Percentiles rank a stretch among this genome's conserved stretches.
Conservation (phyloP, 2,113 vertebrate species). For the Muntiacus reevesi region DNA sequence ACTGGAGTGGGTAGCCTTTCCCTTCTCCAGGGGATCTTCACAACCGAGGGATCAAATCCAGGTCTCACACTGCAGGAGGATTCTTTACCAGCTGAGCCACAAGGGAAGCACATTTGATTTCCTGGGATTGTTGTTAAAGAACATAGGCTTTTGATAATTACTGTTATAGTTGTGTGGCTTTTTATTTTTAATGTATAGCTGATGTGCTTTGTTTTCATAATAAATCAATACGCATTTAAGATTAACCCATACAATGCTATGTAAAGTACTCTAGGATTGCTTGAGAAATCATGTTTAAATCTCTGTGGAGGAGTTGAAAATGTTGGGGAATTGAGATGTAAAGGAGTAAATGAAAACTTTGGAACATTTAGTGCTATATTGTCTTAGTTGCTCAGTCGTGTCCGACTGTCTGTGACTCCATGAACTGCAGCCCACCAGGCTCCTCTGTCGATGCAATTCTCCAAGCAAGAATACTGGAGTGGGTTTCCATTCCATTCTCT, state of each 20-base stretch:
- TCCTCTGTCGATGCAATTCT: neutral
- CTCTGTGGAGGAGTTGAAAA: neutral
- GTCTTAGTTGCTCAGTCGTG: neutral
- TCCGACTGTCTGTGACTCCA: neutral
- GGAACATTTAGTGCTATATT: neutral
- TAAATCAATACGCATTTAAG: neutral
- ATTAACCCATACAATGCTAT: neutral
- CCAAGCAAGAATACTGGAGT: neutral
- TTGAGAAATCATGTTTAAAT: neutral
- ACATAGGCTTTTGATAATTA: neutral
- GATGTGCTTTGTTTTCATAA: neutral
- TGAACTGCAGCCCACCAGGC: neutral
- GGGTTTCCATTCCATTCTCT: neutral
- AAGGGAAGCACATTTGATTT: neutral
- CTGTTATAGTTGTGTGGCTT: neutral
- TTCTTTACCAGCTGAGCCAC: neutral
- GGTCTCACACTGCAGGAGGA: accelerated
- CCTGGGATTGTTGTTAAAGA: neutral
- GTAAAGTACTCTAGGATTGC: neutral
- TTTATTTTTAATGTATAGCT: neutral
- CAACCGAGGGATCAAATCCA: neutral
- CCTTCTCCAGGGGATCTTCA: neutral
- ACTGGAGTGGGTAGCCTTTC: neutral
- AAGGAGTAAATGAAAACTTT: neutral
- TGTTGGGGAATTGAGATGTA: neutral